Evolutionary conservation across 1,140 invertebrate genomes (phyloP).

Genomic region (Ylistrum balloti): DNA sequence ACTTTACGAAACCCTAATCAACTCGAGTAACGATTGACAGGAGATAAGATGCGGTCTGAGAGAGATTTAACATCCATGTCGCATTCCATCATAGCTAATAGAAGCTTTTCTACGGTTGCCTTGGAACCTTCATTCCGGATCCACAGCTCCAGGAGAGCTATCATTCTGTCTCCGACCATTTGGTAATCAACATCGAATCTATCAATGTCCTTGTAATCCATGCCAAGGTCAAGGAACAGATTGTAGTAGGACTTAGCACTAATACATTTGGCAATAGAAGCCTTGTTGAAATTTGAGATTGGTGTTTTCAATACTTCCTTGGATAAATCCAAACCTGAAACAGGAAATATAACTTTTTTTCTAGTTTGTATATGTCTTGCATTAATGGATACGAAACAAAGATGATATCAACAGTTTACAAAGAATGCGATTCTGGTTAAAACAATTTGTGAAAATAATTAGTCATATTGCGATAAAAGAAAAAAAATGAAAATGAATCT

Average conservation of each 20-base stretch:
- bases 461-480: too few species aligned
- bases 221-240: neutral
- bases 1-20: too few species aligned
- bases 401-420: too few species aligned
- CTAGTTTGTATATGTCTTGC: neutral
- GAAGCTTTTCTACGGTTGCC: neutral
- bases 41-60: neutral
- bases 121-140: neutral
- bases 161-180: neutral
- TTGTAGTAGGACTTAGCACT: neutral
- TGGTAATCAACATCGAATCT: neutral
- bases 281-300: neutral
- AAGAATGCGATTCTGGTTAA: too few species aligned
- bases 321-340: neutral
- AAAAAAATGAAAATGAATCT: too few species aligned
- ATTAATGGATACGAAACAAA: neutral
- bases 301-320: neutral
- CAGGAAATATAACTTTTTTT: neutral
- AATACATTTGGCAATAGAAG: neutral
- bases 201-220: neutral
- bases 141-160: neutral
- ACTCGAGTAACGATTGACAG: too few species aligned
- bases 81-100: neutral
- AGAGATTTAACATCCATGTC: constrained; percentile 10
- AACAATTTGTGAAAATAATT: too few species aligned